Percentiles rank a stretch among this genome's conserved stretches.
Evolutionary conservation across 2,113 vertebrate species (phyloP).

Genomic region (Heterocephalus glaber): DNA sequence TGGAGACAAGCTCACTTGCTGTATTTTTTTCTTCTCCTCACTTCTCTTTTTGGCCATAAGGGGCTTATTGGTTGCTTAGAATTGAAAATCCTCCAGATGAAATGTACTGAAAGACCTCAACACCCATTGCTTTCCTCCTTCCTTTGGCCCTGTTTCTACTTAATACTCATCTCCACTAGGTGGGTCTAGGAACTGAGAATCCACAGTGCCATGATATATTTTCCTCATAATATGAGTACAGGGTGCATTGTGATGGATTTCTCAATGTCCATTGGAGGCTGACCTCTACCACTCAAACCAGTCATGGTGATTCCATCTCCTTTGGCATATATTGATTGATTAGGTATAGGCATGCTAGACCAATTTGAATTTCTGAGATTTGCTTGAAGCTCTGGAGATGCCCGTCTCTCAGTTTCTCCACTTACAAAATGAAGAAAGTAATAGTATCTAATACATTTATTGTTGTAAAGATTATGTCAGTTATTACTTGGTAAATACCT

Average conservation of each 20-base stretch:
- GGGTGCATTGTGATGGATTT: neutral
- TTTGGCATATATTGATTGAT: neutral
- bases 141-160: neutral
- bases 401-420: neutral
- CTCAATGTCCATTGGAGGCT: neutral
- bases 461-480: neutral
- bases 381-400: neutral
- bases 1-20: neutral
- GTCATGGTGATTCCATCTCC: neutral
- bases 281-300: neutral
- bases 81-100: neutral
- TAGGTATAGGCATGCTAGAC: neutral
- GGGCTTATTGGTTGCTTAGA: neutral
- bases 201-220: rapidly evolving
- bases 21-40: neutral
- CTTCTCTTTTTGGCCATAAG: neutral
- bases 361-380: neutral
- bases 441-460: neutral
- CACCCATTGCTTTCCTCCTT: neutral
- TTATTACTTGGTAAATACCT: neutral
- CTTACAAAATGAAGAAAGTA: neutral
- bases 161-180: neutral
- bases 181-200: neutral
- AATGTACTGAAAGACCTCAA: neutral
- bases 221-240: neutral